A percentile compares a stretch with the other conserved stretches of the same genome.
Conservation (phyloP, 2,888 invertebrate species). For the Tortricodes alternella region DNA sequence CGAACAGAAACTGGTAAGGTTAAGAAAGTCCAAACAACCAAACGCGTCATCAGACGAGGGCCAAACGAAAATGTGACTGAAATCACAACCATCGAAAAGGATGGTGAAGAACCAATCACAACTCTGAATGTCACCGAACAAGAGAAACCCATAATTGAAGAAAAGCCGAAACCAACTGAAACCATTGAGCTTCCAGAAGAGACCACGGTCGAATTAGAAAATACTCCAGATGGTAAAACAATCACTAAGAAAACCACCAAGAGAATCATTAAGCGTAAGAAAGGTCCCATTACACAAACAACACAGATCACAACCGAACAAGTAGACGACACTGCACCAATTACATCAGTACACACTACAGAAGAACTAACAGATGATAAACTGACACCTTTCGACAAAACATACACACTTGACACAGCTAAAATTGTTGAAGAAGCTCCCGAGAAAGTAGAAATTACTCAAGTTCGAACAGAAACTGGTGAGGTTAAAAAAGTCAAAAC, state of each 20-base stretch:
- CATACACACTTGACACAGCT: background rate
- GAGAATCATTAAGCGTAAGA: conserved; percentile 52
- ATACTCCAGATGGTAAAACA: background rate
- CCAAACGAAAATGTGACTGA: conserved; percentile 44
- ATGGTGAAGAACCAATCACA: conserved; percentile 2
- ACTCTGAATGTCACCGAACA: background rate
- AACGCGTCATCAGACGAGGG: conserved; percentile 69
- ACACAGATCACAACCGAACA: conserved; percentile 38
- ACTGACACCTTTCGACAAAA: background rate
- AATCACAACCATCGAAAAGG: conserved; percentile 6
- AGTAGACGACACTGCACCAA: conserved; percentile 45
- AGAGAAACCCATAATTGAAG: conserved; percentile 40
- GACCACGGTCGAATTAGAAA: conserved; percentile 10
- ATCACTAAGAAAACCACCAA: background rate
- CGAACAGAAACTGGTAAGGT: conserved; percentile 4
- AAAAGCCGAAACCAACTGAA: conserved; percentile 37
- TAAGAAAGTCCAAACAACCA: conserved; percentile 59
- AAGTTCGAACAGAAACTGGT: conserved; percentile 14
- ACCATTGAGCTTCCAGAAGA: conserved; percentile 55
- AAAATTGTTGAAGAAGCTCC: conserved; percentile 3
- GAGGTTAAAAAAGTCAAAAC: conserved; percentile 27
- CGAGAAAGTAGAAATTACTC: background rate
- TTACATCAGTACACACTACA: conserved; percentile 30
- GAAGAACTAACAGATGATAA: background rate
- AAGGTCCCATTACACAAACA: conserved; percentile 48